These are phyloP conservation scores for Oasisia sp. DNA, from an alignment of 2,888 invertebrate genomes.

Conservation along the genomic window DNA sequence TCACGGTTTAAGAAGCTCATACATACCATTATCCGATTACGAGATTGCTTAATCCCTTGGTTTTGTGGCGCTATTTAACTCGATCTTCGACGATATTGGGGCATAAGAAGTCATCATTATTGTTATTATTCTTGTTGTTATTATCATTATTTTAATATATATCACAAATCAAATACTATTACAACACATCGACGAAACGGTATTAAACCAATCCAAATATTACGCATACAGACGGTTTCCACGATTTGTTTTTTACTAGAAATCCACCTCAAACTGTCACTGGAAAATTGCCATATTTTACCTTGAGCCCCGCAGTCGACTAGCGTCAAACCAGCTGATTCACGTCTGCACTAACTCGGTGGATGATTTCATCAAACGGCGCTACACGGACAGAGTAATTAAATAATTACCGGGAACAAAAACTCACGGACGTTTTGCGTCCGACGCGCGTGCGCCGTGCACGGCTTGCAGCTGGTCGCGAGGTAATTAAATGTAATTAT, in stretches of 20 bases:
- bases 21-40: too few relatives aligned
- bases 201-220: neutral
- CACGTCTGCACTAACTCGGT: neutral
- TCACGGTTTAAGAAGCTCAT: too few relatives aligned
- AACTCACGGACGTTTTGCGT: neutral
- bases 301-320: neutral
- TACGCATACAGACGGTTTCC: neutral
- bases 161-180: neutral
- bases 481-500: conserved; percentile 9
- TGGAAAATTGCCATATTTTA: too few relatives aligned
- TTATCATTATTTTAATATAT: too few relatives aligned
- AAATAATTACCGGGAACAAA: neutral
- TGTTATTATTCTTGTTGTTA: too few relatives aligned
- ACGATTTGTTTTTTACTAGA: neutral
- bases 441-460: neutral
- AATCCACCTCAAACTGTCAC: neutral
- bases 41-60: too few relatives aligned
- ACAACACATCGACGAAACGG: neutral
- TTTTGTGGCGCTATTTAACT: too few relatives aligned
- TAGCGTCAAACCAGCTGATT: neutral
- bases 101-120: too few relatives aligned
- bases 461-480: neutral
- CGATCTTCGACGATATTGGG: too few relatives aligned
- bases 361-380: neutral
- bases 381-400: neutral